Base-by-base conservation (phyloP, 1,140 invertebrate species). In the Macrobrachium rosenbergii region DNA sequence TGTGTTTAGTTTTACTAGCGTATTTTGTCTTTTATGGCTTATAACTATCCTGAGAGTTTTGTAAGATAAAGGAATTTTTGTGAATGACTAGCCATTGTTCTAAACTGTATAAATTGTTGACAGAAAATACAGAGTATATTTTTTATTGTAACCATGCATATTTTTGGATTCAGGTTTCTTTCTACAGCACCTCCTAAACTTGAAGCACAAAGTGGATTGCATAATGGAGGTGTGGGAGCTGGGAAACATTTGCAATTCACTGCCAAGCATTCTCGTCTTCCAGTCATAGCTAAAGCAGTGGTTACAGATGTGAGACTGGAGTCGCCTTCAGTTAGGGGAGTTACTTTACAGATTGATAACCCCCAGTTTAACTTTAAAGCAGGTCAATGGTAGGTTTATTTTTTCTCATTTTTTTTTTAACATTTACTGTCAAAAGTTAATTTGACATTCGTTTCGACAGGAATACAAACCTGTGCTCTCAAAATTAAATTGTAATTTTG, bases 231-330 rank as follows among this genome's bases (percentile, higher is more conserved):
- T 17, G 37, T 21, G 14, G 80, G 80, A 58, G 14, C 60, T 8
- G 81, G 81, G 64, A 82, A 82, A n/a, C 81, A 82, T n/a, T 69
- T 82, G n/a, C 58, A 59, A 52, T 72, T 82, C 67, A 82, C 81
- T 58, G 81, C 81, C 14, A 19, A 73, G 19, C 37, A 82, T 14
- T 45, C 81, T 21, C 83, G 83, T 12, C 60, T 64, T 12, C 75
- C 83, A 12, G 43, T 84, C n/a, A 21, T 78, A 10, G 60, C 75
- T 8, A 14, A 45, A 16, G 83, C 83, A 67, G 45, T 64, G 0
- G 83, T 84, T 2, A 67, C 62, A 10, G 69, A 64, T 12, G 37
- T 78, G 11, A 58, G 75, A 52, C 16, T 17, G 43, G 73, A 63
- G 10, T 84, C 83, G 14, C 75, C 83, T 17, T 28, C 73, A 52